Evolutionary conservation across 2,888 invertebrate genomes (phyloP).

Genomic region (Ischnura elegans): DNA sequence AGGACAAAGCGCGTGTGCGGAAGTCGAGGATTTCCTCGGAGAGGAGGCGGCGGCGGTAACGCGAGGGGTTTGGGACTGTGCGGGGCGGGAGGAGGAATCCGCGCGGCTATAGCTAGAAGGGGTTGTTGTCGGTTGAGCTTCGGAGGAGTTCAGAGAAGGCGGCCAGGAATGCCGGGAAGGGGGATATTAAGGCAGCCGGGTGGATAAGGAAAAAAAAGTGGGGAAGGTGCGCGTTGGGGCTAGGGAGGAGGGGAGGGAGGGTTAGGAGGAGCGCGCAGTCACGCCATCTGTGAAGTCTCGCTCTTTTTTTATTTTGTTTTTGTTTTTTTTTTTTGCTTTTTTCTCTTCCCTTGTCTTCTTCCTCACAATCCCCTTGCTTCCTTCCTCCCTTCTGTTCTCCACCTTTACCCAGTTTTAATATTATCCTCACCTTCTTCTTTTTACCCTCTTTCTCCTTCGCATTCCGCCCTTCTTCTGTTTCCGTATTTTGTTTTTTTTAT

Average conservation of each 20-base stretch:
- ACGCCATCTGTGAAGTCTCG: constrained; percentile 44
- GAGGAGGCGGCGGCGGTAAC: no score
- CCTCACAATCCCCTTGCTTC: not conserved
- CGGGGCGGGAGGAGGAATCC: not conserved
- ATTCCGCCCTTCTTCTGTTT: not conserved
- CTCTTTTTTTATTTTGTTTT: not conserved
- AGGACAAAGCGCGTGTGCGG: not conserved
- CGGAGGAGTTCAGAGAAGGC: not conserved
- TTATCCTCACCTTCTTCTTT: no score
- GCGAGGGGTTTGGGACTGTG: no score
- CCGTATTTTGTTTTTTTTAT: not conserved
- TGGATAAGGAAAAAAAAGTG: not conserved
- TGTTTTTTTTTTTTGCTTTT: not conserved
- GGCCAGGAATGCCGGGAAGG: constrained; percentile 15
- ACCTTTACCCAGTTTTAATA: no score
- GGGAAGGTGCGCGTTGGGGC: not conserved
- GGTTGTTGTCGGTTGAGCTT: not conserved
- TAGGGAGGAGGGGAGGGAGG: not conserved
- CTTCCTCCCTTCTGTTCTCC: not conserved
- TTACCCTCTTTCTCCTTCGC: not conserved
- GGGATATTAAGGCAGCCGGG: constrained; percentile 20
- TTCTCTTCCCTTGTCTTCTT: not conserved
- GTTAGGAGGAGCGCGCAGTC: constrained; percentile 14
- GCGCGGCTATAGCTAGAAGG: not conserved
- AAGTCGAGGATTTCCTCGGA: constrained; percentile 8